Evolutionary conservation across 2,113 vertebrate genomes (phyloP).

Genomic region (Chionis minor): DNA sequence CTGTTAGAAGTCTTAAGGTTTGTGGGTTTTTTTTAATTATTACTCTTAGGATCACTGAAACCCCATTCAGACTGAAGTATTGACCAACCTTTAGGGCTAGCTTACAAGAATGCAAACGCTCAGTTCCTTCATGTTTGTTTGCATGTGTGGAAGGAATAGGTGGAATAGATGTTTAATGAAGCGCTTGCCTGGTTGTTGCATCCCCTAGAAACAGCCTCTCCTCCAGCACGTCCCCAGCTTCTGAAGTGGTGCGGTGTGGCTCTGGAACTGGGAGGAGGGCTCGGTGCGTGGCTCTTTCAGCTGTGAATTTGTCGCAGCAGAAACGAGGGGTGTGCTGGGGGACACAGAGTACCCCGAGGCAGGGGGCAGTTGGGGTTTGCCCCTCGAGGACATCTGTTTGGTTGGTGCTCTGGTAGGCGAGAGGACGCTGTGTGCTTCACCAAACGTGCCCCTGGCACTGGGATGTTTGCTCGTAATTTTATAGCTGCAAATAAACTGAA

Average conservation of each 20-base stretch:
- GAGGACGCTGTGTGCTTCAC: neutral
- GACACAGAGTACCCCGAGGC: neutral
- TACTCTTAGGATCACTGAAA: neutral
- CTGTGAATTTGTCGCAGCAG: neutral
- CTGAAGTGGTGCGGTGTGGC: rapidly evolving
- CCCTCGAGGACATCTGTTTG: neutral
- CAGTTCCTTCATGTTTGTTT: neutral
- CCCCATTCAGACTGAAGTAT: neutral
- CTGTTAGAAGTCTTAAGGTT: neutral
- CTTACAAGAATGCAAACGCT: neutral
- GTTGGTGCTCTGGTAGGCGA: neutral
- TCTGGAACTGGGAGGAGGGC: neutral
- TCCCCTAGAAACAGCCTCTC: neutral
- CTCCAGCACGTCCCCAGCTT: neutral
- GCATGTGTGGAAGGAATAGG: neutral
- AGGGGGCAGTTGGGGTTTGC: neutral
- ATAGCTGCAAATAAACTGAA: neutral
- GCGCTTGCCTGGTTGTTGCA: neutral
- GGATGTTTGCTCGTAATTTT: neutral
- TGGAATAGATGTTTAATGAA: neutral
- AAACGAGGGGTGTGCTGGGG: neutral
- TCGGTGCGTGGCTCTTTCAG: neutral
- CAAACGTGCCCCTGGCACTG: rapidly evolving
- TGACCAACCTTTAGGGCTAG: neutral
- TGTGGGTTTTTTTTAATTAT: neutral